A percentile compares a stretch with the other conserved stretches of the same genome.
Conservation (phyloP, 2,797 vertebrate genomes). For the Calcarius lapponicus region DNA sequence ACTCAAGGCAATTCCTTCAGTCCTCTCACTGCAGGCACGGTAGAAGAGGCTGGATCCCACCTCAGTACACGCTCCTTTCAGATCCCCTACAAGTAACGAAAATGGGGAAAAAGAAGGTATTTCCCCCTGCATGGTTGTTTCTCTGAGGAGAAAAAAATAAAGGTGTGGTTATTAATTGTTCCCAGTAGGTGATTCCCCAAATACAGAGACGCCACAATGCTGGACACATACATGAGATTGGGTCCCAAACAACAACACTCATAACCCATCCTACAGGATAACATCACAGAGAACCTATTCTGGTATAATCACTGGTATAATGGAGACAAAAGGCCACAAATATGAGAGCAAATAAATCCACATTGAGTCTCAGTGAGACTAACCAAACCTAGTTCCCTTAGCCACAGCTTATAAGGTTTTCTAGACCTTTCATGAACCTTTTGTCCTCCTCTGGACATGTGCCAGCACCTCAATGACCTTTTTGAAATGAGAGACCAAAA, state of each 20-base stretch:
- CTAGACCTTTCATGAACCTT: background rate
- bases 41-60: background rate
- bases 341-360: background rate
- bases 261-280: too few species aligned
- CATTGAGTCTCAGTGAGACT: accelerated
- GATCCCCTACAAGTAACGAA: background rate
- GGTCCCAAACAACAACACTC: background rate
- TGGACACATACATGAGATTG: background rate
- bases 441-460: accelerated
- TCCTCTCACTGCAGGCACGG: background rate
- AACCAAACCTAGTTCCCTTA: background rate
- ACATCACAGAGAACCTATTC: background rate
- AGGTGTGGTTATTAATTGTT: background rate
- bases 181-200: background rate
- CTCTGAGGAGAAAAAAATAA: background rate
- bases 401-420: background rate
- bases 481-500: background rate
- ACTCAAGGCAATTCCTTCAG: background rate
- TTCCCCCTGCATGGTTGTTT: accelerated
- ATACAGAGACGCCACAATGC: background rate
- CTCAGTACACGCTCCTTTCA: accelerated
- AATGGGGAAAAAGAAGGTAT: accelerated
- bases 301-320: accelerated
- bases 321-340: background rate
- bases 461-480: background rate